phyloP scores from a whole-genome alignment of 2,888 invertebrate species.

The Aradus depressus region DNA sequence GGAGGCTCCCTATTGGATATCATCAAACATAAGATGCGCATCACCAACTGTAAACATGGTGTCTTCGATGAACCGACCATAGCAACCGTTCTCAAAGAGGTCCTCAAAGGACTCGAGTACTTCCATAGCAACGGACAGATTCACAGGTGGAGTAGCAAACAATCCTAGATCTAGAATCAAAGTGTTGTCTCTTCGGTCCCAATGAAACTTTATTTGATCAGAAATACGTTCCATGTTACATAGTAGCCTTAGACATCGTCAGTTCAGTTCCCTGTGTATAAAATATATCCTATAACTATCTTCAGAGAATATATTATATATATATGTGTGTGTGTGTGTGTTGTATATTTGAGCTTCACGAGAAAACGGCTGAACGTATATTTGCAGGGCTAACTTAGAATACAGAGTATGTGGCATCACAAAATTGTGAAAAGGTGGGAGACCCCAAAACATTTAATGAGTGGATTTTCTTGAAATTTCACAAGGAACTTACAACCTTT shows the following conservation, averaged over 20 bases:
- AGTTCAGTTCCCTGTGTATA: no score
- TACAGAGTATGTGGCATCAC: not conserved
- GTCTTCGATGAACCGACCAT: slow-evolving; percentile 97
- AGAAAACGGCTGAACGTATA: no score
- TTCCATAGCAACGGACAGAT: slow-evolving; percentile 98
- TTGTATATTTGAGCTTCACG: no score
- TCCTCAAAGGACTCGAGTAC: slow-evolving; percentile 93
- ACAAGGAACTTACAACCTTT: no score
- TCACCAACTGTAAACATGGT: slow-evolving; percentile 83
- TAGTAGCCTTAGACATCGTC: no score
- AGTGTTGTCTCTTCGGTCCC: no score
- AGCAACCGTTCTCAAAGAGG: slow-evolving; percentile 90
- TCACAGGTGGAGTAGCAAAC: slow-evolving; percentile 60
- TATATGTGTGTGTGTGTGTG: no score
- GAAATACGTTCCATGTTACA: no score
- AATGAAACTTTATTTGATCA: no score
- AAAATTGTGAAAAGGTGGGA: not conserved
- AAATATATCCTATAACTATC: no score
- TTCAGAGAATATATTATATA: no score
- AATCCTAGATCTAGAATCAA: not conserved
- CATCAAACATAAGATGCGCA: slow-evolving; percentile 89
- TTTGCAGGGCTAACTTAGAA: not conserved
- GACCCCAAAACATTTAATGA: not conserved
- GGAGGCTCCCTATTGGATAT: slow-evolving; percentile 82
- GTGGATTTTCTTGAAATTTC: no score